phyloP scores from a whole-genome alignment of 2,113 vertebrate species.

The Puma concolor region DNA sequence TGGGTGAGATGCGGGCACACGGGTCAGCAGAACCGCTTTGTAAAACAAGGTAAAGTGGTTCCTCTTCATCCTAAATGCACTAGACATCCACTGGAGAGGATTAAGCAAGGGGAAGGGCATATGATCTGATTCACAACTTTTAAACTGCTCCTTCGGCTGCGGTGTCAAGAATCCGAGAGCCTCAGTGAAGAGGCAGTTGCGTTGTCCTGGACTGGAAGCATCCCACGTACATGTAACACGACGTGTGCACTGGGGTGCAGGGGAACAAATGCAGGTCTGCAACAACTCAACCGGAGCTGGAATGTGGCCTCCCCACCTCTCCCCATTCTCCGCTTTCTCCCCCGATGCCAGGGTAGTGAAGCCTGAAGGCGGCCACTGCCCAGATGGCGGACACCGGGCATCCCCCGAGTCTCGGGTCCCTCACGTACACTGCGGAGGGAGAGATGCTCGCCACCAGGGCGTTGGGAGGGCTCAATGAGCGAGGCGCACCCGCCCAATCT shows the following conservation, averaged over 20 bases:
- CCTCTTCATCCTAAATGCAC: background rate
- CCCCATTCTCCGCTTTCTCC: background rate
- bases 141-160: background rate
- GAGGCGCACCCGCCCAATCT: accelerated
- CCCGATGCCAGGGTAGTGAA: background rate
- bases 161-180: too few relatives aligned
- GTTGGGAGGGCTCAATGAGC: background rate
- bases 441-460: background rate
- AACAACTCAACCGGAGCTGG: background rate
- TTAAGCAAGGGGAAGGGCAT: background rate
- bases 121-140: background rate
- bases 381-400: background rate
- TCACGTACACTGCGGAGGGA: accelerated
- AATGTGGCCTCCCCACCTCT: background rate
- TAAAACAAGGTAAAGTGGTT: background rate
- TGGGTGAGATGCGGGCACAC: background rate
- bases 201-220: background rate
- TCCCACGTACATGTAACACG: background rate
- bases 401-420: background rate
- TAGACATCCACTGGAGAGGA: background rate
- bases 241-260: accelerated
- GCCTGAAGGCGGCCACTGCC: background rate
- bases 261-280: background rate
- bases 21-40: background rate
- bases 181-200: background rate